Evolutionary conservation across 1,140 invertebrate species (phyloP), one percentile per base, ranked within the genome.

Genomic region (Bombus polaris): DNA sequence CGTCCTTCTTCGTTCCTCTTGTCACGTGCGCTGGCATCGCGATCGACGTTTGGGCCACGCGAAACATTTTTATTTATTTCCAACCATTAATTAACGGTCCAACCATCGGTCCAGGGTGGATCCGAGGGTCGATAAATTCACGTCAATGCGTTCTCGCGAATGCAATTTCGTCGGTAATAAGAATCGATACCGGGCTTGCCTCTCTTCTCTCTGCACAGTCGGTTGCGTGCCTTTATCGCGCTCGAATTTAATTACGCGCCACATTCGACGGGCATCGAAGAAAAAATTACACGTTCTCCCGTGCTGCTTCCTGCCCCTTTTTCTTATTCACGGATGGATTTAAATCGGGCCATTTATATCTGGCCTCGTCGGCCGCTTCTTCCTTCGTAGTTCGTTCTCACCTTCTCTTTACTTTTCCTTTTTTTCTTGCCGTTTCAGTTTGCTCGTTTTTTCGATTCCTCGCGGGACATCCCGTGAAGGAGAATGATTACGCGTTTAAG

Each of bases 401-500:
- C 39, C 65, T 42, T 59, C 18, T 28, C 12, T 53, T 53, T 53
- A 1, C 10, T 28, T 18, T 28, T 15, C 28, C 25, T 35, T 28
- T 59, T 28, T 1, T 9, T 35, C 2, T 35, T 3, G 1, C 8
- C 1, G 6, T 18, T 37, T n/a, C 25, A 6, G 6, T 22, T 13
- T 68, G 10, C 10, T 62, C 25, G 59, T n/a, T 12, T 28, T 28
- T 62, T 62, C 59, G 28, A 28, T n/a, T n/a, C 13, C n/a, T 47
- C 39, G 47, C 18, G 42, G 42, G 12, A 13, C 39, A 42, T 4
- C 1, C 37, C 32, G 4, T 8, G 32, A 68, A 66, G 44, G 28
- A 28, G 74, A 83, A 57, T 18, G 74, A 74, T 83, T 68, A 47
- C 72, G 32, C n/a, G 74, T 83, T 76, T 75, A 35, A 75, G 6